Conservation (phyloP, 1,140 invertebrate species). For the Magallana angulata region DNA sequence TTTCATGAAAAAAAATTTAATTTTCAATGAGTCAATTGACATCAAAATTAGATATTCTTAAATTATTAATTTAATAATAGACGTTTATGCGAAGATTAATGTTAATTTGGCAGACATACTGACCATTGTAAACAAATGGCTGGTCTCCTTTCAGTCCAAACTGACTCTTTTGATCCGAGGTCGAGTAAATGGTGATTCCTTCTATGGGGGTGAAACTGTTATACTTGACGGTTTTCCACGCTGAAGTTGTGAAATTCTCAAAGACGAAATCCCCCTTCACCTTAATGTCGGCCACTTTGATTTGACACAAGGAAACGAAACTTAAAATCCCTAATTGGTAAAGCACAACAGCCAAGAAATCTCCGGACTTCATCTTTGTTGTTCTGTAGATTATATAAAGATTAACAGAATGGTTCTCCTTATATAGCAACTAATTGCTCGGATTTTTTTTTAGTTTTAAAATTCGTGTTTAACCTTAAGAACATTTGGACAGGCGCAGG, state of each 20-base stretch:
- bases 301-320: neutral
- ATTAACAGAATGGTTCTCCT: neutral
- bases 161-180: neutral
- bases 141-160: neutral
- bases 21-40: too few relatives aligned
- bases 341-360: neutral
- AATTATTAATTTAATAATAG: too few relatives aligned
- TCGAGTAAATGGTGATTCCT: neutral
- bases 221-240: neutral
- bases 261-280: neutral
- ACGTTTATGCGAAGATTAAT: too few relatives aligned
- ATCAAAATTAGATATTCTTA: too few relatives aligned
- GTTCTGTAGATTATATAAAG: neutral
- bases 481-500: conserved; percentile 21
- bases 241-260: neutral
- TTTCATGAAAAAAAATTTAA: too few relatives aligned
- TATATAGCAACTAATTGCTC: neutral
- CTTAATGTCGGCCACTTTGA: neutral
- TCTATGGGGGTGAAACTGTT: neutral
- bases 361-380: neutral
- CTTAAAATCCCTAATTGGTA: neutral
- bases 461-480: neutral
- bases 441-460: neutral
- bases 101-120: neutral
- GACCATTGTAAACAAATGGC: neutral